Conservation (phyloP, 2,888 invertebrate species). For the Eristalis intricaria region DNA sequence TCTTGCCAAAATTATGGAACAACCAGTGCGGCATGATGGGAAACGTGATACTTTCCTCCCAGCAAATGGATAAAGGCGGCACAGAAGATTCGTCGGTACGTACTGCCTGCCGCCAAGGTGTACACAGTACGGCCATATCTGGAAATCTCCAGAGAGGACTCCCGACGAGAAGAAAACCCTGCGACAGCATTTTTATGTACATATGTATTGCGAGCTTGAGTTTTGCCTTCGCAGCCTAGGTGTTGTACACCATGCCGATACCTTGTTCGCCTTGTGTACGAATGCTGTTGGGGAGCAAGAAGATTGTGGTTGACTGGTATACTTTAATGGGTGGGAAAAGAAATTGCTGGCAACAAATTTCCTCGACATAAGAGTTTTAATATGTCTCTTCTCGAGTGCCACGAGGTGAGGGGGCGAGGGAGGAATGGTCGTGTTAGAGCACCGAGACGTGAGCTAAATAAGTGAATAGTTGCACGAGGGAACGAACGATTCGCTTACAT, state of each 20-base stretch:
- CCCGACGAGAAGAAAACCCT: conserved; percentile 14
- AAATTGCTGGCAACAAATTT: conserved; percentile 30
- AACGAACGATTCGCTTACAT: conserved; percentile 16
- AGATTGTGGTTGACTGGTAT: conserved; percentile 41
- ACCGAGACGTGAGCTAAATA: conserved; percentile 43
- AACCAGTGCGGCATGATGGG: conserved; percentile 29
- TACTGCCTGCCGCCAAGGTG: conserved; percentile 12
- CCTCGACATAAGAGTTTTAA: conserved; percentile 14
- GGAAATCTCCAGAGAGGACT: conserved; percentile 52
- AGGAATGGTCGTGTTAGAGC: conserved; percentile 2
- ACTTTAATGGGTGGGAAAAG: conserved; percentile 33
- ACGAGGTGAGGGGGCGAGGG: background rate
- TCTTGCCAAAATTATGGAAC: conserved; percentile 53
- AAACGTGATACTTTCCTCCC: conserved; percentile 56
- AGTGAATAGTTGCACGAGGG: conserved; percentile 10
- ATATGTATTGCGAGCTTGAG: background rate
- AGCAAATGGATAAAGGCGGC: background rate
- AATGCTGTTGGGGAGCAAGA: conserved; percentile 21
- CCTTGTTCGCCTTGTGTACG: background rate
- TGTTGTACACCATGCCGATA: background rate
- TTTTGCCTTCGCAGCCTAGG: conserved; percentile 15
- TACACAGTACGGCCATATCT: conserved; percentile 14
- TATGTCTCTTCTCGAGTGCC: conserved; percentile 11
- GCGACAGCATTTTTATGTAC: conserved; percentile 28
- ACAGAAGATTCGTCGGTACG: conserved; percentile 4